Base-by-base conservation (phyloP, 2,888 invertebrate species). In the Idaea aversata region DNA sequence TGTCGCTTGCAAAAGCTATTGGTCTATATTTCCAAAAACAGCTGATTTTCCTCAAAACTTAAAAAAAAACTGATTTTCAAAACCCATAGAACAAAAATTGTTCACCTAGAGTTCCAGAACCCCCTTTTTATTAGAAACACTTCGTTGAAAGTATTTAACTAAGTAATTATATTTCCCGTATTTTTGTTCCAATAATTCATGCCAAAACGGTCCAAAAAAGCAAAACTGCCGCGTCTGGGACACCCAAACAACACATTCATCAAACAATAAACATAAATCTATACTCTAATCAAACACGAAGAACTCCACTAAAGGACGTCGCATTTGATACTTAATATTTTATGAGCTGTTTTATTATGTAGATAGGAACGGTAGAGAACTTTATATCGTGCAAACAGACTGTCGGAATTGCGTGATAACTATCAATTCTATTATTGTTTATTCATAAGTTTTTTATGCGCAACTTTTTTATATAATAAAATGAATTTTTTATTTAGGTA, bases 261-360 rank as follows among this genome's bases (percentile, higher is more conserved):
- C 72, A 70, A 72, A 72, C 66, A 66, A 64, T 68, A 67, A 69
- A 70, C 65, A 71, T 72, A 70, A 71, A 71, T 70, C 68, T 65
- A 65, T 59, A 25, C 63, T 59, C 59, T 68, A 69, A 66, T 67
- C 65, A 65, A 58, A 25, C 63, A 15, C 34, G n/a, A 5, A 4
- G 4, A 47, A 59, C 15, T 64, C 64, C 16, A 57, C 61, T 63
- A 67, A 58, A 61, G n/a, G 63, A 59, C 65, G 15, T n/a, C 59
- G 61, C 13, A 57, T 62, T 64, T 36, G 61, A 60, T 47, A 47
- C 47, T 47, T 13, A 47, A 47, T 47, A 47, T 47, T 47, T 47
- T 47, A 47, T 47, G 47, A 6, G 47, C 13, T 13, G 13, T 47
- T 47, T 47, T 47, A 47, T 47, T 47, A 47, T 13, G 13, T 7